A percentile compares a stretch with the other conserved stretches of the same genome.
Evolutionary conservation across 2,113 vertebrate genomes (phyloP).

Genomic region (Pseudopipra pipra): DNA sequence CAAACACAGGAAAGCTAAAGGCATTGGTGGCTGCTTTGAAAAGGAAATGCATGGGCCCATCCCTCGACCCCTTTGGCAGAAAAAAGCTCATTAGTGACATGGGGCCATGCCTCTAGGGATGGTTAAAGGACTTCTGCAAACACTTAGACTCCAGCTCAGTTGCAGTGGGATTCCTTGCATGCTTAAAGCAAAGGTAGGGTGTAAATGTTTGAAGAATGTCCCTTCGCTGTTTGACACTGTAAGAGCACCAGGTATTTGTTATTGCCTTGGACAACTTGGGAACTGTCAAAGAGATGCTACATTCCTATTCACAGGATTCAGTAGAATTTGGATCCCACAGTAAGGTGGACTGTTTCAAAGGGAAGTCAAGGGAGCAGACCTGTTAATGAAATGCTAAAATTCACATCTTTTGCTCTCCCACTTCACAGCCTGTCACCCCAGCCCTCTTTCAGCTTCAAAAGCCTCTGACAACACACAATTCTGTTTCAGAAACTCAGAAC

Average conservation of each 20-base stretch:
- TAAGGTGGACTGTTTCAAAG: background rate
- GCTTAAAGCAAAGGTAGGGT: background rate
- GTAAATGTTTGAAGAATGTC: background rate
- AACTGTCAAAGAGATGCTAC: background rate
- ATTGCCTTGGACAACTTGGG: background rate
- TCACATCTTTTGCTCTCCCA: background rate
- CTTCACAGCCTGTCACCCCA: background rate
- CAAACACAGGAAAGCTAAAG: background rate
- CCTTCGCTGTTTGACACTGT: background rate
- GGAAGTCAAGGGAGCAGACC: background rate
- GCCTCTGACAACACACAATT: background rate
- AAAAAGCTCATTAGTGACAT: background rate
- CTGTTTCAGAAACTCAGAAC: background rate
- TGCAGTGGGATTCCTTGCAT: slow-evolving; percentile 14
- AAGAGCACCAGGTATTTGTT: background rate
- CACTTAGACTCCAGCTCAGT: background rate
- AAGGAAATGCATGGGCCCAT: background rate
- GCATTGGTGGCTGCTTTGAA: background rate
- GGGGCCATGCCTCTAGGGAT: background rate
- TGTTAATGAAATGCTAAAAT: background rate
- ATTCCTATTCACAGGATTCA: background rate
- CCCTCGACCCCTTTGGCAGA: background rate
- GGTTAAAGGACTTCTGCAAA: background rate
- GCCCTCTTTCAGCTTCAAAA: background rate
- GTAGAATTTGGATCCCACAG: background rate